Evolutionary conservation across 1,140 invertebrate species (phyloP), one percentile per base, ranked within the genome.

Genomic region (Rhagoletis zephyria): DNA sequence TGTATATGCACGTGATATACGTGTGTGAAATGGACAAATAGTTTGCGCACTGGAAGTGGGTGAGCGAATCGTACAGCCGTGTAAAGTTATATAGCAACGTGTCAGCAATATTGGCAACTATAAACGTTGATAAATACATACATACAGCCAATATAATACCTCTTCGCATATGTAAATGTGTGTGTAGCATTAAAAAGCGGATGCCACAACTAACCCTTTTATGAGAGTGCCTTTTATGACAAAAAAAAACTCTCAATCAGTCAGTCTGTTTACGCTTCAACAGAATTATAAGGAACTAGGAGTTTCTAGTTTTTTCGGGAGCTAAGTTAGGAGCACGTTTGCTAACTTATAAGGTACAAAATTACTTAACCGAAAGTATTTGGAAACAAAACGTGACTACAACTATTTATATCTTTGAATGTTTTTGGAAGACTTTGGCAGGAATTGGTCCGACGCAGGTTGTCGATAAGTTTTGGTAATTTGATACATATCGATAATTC

Each of bases 21-120:
- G 16, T 81, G 40, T 19, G 48, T 59, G 16, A 70, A 30, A 45
- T 70, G 51, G 1, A 59, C 45, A 9, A 12, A 14, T 40, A 14
- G 67, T 48, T 30, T 12, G 42, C 1, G 65, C 10, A 45, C 1
- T 48, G 65, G 3, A 2, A 48, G 2, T 40, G 7, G 40, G 30
- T 30, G 65, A 30, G 19, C n/a, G 19, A 65, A 30, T 4, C 63
- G 1, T 1, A 7, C 63, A 65, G 40, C 65, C 40, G 12, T 40
- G 40, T 70, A 30, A 56, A 81, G 74, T 81, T 81, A 59, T 81
- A 81, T 51, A 14, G 74, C 74, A 19, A 56, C 42, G 74, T 81
- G 48, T 81, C 74, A 81, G 74, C 45, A 81, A 81, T 81, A 81
- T 81, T 56, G 16, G n/a, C 48, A 56, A 56, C 5, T 16, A 56